Conservation (phyloP, 2,888 invertebrate genomes). For the Tetranychus truncatus region DNA sequence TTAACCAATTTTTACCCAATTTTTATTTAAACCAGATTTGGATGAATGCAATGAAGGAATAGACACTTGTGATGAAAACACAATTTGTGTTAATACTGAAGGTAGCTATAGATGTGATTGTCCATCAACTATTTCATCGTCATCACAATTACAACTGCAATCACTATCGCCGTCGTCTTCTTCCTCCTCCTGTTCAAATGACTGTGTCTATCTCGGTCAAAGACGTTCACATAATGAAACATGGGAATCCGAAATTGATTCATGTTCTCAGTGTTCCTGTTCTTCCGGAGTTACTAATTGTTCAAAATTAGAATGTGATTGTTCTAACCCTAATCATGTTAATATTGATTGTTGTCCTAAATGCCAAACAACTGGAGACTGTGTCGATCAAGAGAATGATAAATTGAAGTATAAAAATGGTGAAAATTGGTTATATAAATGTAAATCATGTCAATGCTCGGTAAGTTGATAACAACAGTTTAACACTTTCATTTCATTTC, state of each 20-base stretch:
- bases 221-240: neutral
- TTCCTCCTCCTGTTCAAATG: neutral
- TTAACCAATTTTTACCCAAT: too few species aligned
- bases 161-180: slow-evolving; percentile 4
- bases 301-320: slow-evolving; percentile 49
- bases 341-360: slow-evolving; percentile 54
- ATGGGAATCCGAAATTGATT: slow-evolving; percentile 22
- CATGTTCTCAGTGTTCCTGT: slow-evolving; percentile 31
- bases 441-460: slow-evolving; percentile 76
- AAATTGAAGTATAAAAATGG: slow-evolving; percentile 58
- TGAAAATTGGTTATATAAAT: slow-evolving; percentile 73
- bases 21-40: slow-evolving; percentile 43
- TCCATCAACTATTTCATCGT: slow-evolving; percentile 19
- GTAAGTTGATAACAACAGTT: slow-evolving; percentile 39
- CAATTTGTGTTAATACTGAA: slow-evolving; percentile 57
- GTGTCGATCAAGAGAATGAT: slow-evolving; percentile 58
- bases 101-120: slow-evolving; percentile 63
- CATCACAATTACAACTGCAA: neutral
- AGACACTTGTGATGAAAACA: slow-evolving; percentile 59
- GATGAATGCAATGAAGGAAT: slow-evolving; percentile 57
- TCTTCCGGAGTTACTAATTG: slow-evolving; percentile 41
- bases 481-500: neutral
- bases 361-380: slow-evolving; percentile 50
- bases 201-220: neutral
- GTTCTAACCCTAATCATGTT: slow-evolving; percentile 29